Evolutionary conservation across 2,797 vertebrate genomes (phyloP).

Genomic region (Enteromius argenteus): DNA sequence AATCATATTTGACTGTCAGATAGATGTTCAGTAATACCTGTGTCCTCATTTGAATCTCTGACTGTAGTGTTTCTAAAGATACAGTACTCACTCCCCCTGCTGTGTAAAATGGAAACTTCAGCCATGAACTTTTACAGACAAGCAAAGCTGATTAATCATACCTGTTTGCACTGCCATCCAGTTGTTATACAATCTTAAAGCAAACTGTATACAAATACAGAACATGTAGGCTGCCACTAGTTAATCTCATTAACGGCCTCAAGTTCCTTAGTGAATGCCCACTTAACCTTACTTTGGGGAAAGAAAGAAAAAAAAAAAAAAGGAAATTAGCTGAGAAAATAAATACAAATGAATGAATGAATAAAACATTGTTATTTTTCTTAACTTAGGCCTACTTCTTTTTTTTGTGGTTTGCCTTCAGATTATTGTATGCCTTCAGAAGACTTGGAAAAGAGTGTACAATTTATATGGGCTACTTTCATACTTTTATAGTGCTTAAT

Average conservation of each 20-base stretch:
- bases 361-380: not conserved
- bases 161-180: not conserved
- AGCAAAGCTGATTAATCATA: not conserved
- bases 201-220: not conserved
- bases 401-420: not conserved
- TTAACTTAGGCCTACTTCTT: not conserved
- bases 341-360: not conserved
- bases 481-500: not conserved
- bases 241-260: not conserved
- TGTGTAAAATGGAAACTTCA: slow-evolving; percentile 48
- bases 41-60: not conserved
- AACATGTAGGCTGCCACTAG: not conserved
- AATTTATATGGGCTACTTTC: not conserved
- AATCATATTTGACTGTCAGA: not conserved
- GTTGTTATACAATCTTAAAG: not conserved
- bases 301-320: too few species aligned
- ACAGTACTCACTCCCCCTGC: slow-evolving; percentile 51
- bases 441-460: not conserved
- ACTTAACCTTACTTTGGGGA: not conserved
- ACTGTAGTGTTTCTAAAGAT: slow-evolving; percentile 6
- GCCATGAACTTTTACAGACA: not conserved
- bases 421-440: not conserved
- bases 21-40: not conserved
- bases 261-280: not conserved
- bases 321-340: not conserved